Percentiles rank a stretch among this genome's conserved stretches.
phyloP scores from a whole-genome alignment of 2,797 vertebrate genomes.

The Crocidura indochinensis region DNA sequence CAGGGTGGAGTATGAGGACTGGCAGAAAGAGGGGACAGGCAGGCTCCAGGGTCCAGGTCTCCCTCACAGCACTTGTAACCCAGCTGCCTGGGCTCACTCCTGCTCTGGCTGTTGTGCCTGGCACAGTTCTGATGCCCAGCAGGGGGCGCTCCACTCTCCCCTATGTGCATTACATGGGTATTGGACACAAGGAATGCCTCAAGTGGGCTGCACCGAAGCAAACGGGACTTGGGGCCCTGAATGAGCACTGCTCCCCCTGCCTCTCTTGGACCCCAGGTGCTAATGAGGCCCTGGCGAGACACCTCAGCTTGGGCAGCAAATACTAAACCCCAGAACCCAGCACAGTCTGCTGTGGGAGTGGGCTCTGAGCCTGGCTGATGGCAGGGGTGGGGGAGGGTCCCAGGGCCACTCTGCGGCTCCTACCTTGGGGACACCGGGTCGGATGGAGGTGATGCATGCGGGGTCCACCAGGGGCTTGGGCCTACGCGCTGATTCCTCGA shows the following conservation, averaged over 20 bases:
- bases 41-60: neutral
- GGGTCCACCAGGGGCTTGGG: slow-evolving; percentile 97
- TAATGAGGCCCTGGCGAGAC: too few relatives aligned
- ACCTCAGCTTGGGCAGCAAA: neutral
- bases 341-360: neutral
- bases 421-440: slow-evolving; percentile 94
- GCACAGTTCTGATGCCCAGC: neutral
- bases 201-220: neutral
- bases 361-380: neutral
- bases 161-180: neutral
- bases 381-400: too few relatives aligned
- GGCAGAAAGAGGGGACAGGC: neutral
- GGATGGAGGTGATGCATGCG: slow-evolving; percentile 95
- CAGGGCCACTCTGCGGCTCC: neutral
- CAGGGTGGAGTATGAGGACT: neutral
- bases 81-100: neutral
- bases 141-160: neutral
- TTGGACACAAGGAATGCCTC: neutral
- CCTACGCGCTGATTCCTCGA: slow-evolving; percentile 96
- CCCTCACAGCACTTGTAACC: neutral
- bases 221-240: neutral
- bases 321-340: too few relatives aligned
- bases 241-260: neutral
- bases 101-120: neutral
- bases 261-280: neutral